Conservation (phyloP, 1,140 invertebrate species). For the Pseudomyrmex pallidus region DNA sequence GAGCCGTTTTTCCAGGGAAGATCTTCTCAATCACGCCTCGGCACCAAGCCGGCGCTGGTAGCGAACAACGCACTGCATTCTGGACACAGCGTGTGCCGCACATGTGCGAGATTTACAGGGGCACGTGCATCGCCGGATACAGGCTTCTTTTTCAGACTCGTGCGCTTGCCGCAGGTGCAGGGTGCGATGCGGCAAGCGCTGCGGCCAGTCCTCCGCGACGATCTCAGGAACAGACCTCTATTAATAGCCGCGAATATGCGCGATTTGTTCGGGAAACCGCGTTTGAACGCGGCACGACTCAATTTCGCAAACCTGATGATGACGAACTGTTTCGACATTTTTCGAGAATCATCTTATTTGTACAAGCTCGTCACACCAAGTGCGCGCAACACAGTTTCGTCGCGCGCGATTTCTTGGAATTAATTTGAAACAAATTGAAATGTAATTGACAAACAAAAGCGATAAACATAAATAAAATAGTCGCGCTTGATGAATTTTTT, state of each 20-base stretch:
- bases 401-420: too few relatives aligned
- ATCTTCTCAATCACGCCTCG: neutral
- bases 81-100: slow-evolving; percentile 43
- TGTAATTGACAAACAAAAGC: too few relatives aligned
- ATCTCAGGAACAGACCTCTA: slow-evolving; percentile 38
- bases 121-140: slow-evolving; percentile 74
- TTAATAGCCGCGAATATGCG: slow-evolving; percentile 51
- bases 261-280: slow-evolving; percentile 54
- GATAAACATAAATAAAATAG: too few relatives aligned
- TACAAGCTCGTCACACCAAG: too few relatives aligned
- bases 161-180: slow-evolving; percentile 70
- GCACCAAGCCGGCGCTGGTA: neutral
- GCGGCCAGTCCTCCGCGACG: slow-evolving; percentile 25
- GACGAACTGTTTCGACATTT: too few relatives aligned
- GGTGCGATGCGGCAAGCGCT: slow-evolving; percentile 30
- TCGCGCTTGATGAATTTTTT: too few relatives aligned
- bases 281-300: neutral
- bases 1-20: neutral
- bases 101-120: slow-evolving; percentile 69
- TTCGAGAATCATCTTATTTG: too few relatives aligned
- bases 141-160: slow-evolving; percentile 50
- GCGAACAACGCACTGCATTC: slow-evolving; percentile 47
- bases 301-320: neutral
- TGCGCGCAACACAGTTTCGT: too few relatives aligned
- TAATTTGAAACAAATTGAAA: too few relatives aligned